These are phyloP conservation scores for Psephotus haematonotus DNA, from an alignment of 2,113 vertebrate genomes.

Conservation along the genomic window DNA sequence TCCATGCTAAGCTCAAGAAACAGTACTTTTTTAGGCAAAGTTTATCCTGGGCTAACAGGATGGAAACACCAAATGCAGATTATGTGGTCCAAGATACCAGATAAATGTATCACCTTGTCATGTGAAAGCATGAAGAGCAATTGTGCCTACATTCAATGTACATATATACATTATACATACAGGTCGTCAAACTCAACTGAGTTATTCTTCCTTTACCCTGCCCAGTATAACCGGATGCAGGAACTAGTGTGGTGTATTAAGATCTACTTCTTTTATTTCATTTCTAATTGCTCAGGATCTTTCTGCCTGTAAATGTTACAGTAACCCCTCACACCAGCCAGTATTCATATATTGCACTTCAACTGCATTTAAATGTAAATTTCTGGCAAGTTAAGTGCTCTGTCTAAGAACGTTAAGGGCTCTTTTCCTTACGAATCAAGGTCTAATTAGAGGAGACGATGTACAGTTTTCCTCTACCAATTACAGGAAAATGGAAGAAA, in stretches of 20 bases:
- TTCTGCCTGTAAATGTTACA: conserved; percentile 62
- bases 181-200: not conserved
- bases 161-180: not conserved
- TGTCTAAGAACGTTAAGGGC: conserved; percentile 74
- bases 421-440: conserved; percentile 76
- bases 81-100: not conserved
- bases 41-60: not conserved
- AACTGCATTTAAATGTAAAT: conserved; percentile 85
- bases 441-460: conserved; percentile 73
- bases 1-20: not conserved
- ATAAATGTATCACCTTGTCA: not conserved
- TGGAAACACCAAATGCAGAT: not conserved
- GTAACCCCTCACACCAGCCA: conserved; percentile 72
- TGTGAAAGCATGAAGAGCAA: not conserved
- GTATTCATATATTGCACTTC: conserved; percentile 74
- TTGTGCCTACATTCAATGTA: not conserved
- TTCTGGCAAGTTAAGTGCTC: conserved; percentile 77
- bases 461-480: conserved; percentile 70
- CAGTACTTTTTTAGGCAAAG: not conserved
- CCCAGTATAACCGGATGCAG: not conserved
- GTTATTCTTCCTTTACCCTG: not conserved
- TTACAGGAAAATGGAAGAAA: conserved; percentile 72
- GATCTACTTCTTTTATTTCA: conserved; percentile 47
- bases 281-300: conserved; percentile 65
- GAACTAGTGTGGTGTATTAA: conserved; percentile 38